Evolutionary conservation across 2,113 vertebrate species (phyloP).

Genomic region (Catharus fuscescens): DNA sequence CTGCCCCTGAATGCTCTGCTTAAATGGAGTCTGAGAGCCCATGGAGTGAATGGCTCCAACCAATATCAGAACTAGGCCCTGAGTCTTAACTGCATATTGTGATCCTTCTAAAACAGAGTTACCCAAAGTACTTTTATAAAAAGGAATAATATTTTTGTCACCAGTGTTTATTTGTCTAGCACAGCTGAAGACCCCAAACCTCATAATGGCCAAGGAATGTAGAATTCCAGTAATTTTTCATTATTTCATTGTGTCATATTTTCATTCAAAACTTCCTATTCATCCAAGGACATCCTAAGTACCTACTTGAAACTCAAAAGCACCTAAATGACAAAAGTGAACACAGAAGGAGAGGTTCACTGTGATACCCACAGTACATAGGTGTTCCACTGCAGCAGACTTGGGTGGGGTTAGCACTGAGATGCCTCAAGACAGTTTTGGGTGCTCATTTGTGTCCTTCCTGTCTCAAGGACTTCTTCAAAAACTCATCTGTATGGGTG

Average conservation of each 20-base stretch:
- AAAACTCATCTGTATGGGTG: not conserved
- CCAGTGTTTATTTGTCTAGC: not conserved
- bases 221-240: not conserved
- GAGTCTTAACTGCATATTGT: not conserved
- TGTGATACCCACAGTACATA: rapidly evolving
- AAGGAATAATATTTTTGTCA: not conserved
- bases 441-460: not conserved
- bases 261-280: not conserved
- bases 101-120: not conserved
- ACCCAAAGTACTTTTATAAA: not conserved
- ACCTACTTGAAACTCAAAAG: not conserved
- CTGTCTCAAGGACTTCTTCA: not conserved
- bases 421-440: not conserved
- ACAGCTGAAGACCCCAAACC: not conserved
- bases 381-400: not conserved
- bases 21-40: not conserved
- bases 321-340: not conserved
- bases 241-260: not conserved
- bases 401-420: not conserved
- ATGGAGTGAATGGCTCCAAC: not conserved
- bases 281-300: not conserved
- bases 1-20: rapidly evolving
- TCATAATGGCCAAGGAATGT: not conserved
- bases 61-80: not conserved
- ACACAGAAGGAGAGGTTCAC: not conserved